Evolutionary conservation across 1,140 invertebrate species (phyloP).

Genomic region (Pseudomyrmex gracilis): DNA sequence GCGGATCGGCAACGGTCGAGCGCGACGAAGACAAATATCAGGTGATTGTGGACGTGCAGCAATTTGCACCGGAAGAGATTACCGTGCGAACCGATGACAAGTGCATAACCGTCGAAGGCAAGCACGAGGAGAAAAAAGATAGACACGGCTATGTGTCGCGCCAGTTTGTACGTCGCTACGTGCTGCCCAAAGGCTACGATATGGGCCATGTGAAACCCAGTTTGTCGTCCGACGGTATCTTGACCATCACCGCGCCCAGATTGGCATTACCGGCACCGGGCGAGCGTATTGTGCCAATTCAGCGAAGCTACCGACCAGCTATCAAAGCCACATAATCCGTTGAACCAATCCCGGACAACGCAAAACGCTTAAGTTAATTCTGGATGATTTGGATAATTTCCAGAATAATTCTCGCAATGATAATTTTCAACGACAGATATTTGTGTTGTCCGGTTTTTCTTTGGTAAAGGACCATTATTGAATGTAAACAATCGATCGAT

Average conservation of each 20-base stretch:
- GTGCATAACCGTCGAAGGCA: slow-evolving; percentile 89
- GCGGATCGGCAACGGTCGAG: slow-evolving; percentile 38
- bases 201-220: slow-evolving; percentile 84
- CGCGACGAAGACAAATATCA: slow-evolving; percentile 40
- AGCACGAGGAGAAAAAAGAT: slow-evolving; percentile 91
- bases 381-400: background rate
- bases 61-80: slow-evolving; percentile 66
- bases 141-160: slow-evolving; percentile 91
- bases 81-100: slow-evolving; percentile 87
- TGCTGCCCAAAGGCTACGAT: slow-evolving; percentile 89
- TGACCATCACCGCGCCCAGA: slow-evolving; percentile 84
- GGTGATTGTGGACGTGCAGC: slow-evolving; percentile 65
- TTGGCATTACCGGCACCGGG: slow-evolving; percentile 51
- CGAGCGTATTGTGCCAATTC: slow-evolving; percentile 61
- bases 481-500: background rate
- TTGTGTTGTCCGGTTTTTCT: slow-evolving; percentile 14
- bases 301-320: slow-evolving; percentile 35
- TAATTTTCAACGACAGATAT: background rate
- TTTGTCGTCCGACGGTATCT: slow-evolving; percentile 85
- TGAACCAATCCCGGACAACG: slow-evolving; percentile 5
- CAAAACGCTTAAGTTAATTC: background rate
- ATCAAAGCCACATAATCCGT: slow-evolving; percentile 46
- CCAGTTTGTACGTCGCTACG: slow-evolving; percentile 90
- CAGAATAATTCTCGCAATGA: background rate
- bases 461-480: slow-evolving; percentile 9